These are phyloP conservation scores for Epirrita christyi DNA, from an alignment of 2,888 invertebrate species.

Conservation along the genomic window DNA sequence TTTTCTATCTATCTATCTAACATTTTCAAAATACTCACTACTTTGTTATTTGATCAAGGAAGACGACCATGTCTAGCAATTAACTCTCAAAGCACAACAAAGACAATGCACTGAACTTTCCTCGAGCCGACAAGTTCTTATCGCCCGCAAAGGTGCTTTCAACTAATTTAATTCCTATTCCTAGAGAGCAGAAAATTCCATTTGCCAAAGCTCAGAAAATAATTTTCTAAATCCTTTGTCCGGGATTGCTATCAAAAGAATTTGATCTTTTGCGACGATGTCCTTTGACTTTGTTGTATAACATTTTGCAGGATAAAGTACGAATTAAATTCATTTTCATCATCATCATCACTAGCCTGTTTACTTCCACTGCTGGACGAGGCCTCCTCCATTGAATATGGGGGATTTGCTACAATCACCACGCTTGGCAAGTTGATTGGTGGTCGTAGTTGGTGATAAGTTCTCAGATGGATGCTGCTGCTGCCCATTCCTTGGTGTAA, in stretches of 20 bases:
- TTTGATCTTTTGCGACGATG: slow-evolving; percentile 52
- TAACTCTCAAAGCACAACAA: slow-evolving; percentile 20
- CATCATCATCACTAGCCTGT: too few relatives aligned
- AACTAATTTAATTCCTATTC: slow-evolving; percentile 47
- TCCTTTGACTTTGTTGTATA: slow-evolving; percentile 38
- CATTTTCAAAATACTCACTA: background rate
- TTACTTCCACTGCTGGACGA: too few relatives aligned
- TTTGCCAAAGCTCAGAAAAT: slow-evolving; percentile 42
- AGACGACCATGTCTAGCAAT: background rate
- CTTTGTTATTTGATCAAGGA: slow-evolving; percentile 6
- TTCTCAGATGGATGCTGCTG: too few relatives aligned
- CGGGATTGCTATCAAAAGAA: slow-evolving; percentile 54
- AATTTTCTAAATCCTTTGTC: slow-evolving; percentile 51
- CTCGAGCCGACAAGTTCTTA: slow-evolving; percentile 22
- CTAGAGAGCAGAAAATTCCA: slow-evolving; percentile 37
- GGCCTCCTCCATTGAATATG: too few relatives aligned
- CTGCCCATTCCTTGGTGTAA: too few relatives aligned
- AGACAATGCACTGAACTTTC: slow-evolving; percentile 29
- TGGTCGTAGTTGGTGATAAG: too few relatives aligned
- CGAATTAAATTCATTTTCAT: background rate
- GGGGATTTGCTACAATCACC: too few relatives aligned
- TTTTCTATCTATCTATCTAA: too few relatives aligned
- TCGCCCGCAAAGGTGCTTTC: slow-evolving; percentile 14
- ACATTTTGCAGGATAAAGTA: slow-evolving; percentile 27
- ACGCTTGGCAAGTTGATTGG: too few relatives aligned